Percentiles rank a stretch among this genome's conserved stretches.
Evolutionary conservation across 2,113 vertebrate genomes (phyloP).

Genomic region (Micromys minutus): DNA sequence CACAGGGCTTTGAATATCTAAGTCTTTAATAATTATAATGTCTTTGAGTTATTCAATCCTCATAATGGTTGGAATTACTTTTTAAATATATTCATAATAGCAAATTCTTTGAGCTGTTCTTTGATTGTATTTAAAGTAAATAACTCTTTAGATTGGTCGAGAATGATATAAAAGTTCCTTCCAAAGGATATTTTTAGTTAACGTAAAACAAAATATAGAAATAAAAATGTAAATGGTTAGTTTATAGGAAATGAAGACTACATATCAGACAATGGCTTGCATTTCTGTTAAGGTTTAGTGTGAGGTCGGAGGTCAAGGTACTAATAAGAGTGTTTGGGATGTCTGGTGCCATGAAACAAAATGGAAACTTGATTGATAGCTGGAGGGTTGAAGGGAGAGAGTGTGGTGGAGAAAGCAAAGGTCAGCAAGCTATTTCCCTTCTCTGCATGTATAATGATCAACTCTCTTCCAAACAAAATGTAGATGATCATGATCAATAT

Average conservation of each 20-base stretch:
- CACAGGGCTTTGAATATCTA: neutral
- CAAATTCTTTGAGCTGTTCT: conserved; percentile 20
- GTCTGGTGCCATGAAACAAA: conserved; percentile 99
- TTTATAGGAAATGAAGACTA: conserved; percentile 86
- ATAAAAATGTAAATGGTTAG: conserved; percentile 81
- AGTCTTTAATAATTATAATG: neutral
- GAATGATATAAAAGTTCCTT: conserved; percentile 25
- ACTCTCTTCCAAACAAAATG: conserved; percentile 86
- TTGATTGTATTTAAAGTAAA: conserved; percentile 55
- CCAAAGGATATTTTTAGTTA: conserved; percentile 37
- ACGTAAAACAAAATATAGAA: conserved; percentile 51
- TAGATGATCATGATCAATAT: conserved; percentile 92
- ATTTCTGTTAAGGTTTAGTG: conserved; percentile 91
- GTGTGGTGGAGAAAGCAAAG: conserved; percentile 90
- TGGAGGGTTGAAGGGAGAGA: conserved; percentile 89
- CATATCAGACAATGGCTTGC: conserved; percentile 86
- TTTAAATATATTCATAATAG: conserved; percentile 30
- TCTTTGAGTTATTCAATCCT: conserved; percentile 1
- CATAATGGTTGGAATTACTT: conserved; percentile 7
- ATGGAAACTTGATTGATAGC: conserved; percentile 99
- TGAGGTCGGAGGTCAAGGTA: conserved; percentile 95
- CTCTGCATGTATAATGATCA: conserved; percentile 89
- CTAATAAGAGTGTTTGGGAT: conserved; percentile 99
- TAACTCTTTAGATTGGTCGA: conserved; percentile 32
- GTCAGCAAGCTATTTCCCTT: conserved; percentile 91